Conservation (phyloP, 2,113 vertebrate genomes). For the Rynchops niger region DNA sequence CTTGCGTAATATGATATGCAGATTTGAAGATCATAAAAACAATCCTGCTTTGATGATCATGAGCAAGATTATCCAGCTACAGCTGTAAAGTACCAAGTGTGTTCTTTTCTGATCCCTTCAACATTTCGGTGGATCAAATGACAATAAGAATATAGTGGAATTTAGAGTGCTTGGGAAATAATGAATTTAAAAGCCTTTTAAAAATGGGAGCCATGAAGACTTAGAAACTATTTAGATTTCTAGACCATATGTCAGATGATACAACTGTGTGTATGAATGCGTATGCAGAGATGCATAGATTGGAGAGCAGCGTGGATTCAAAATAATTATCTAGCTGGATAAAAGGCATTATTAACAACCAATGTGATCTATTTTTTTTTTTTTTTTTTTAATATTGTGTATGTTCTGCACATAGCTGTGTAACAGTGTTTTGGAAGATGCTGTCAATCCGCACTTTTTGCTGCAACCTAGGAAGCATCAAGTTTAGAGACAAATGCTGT, state of each 20-base stretch:
- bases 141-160: constrained; percentile 19
- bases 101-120: constrained; percentile 46
- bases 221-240: constrained; percentile 6
- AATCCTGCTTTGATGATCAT: constrained; percentile 63
- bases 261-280: background rate
- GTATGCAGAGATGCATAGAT: background rate
- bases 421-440: background rate
- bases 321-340: background rate
- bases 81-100: constrained; percentile 30
- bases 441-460: background rate
- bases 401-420: background rate
- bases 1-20: constrained; percentile 56
- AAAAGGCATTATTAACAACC: background rate
- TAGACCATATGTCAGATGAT: background rate
- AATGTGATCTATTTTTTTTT: background rate
- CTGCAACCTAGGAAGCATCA: background rate
- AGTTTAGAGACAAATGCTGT: constrained; percentile 2
- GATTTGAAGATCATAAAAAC: constrained; percentile 63
- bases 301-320: background rate
- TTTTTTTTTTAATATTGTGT: background rate
- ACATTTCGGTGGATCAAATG: constrained; percentile 44
- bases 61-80: constrained; percentile 50
- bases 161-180: constrained; percentile 49
- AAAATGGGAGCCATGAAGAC: background rate
- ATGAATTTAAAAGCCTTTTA: constrained; percentile 26